Conservation (phyloP, 2,797 vertebrate species). For the Poeciliopsis turneri region DNA sequence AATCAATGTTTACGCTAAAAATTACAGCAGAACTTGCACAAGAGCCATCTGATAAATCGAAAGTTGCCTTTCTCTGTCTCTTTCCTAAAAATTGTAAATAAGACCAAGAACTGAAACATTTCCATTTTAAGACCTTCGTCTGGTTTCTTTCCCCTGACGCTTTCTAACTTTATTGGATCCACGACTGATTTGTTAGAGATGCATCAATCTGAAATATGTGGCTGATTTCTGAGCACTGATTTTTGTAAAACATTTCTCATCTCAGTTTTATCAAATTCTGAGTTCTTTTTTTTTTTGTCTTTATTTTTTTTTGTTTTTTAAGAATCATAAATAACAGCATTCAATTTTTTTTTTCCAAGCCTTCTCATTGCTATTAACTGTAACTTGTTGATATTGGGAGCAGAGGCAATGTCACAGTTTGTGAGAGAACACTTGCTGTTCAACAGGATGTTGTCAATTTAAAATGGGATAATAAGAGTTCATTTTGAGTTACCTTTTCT, state of each 20-base stretch:
- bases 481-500: neutral
- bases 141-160: slow-evolving; percentile 18
- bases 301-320: too few relatives aligned
- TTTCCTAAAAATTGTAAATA: slow-evolving; percentile 38
- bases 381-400: neutral
- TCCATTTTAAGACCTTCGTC: slow-evolving; percentile 26
- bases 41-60: slow-evolving; percentile 60
- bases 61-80: slow-evolving; percentile 62
- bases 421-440: neutral
- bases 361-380: neutral
- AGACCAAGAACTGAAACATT: slow-evolving; percentile 43
- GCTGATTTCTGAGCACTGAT: neutral
- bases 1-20: slow-evolving; percentile 70
- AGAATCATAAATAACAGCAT: neutral
- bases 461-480: neutral
- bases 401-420: neutral
- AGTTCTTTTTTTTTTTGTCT: neutral
- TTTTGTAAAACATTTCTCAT: neutral
- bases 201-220: neutral
- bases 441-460: neutral
- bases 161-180: slow-evolving; percentile 6
- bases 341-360: neutral
- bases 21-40: slow-evolving; percentile 80
- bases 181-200: neutral
- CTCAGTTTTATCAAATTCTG: neutral